phyloP scores from a whole-genome alignment of 1,140 invertebrate genomes.

The Akabosia matsudoensis region DNA sequence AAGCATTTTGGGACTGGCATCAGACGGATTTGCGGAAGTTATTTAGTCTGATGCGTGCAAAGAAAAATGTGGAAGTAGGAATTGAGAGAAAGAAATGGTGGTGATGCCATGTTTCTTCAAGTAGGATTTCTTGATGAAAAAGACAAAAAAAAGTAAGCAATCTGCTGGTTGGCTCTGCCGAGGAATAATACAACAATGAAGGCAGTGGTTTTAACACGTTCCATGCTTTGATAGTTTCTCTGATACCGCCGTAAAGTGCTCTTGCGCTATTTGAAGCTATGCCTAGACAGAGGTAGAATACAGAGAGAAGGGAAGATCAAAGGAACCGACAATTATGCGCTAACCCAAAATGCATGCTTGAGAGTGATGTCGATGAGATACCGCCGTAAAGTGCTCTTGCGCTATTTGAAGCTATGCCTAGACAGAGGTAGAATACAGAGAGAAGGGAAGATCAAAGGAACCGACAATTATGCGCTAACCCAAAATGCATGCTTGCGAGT shows the following conservation, averaged over 20 bases:
- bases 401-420: neutral
- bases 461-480: neutral
- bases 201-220: neutral
- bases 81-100: neutral
- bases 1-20: too few relatives aligned
- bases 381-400: too few relatives aligned
- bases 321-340: neutral
- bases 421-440: neutral
- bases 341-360: neutral
- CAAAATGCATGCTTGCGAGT: neutral
- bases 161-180: neutral
- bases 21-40: too few relatives aligned
- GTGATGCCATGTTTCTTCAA: neutral
- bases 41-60: too few relatives aligned
- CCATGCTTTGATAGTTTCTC: too few relatives aligned
- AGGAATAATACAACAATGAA: neutral
- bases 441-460: neutral
- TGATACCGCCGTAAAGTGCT: too few relatives aligned
- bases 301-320: neutral
- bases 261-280: neutral
- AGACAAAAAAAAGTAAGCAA: neutral
- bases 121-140: neutral
- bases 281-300: neutral
- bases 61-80: too few relatives aligned
- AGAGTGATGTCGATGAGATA: neutral